Base-by-base conservation (phyloP, 2,888 invertebrate genomes). In the Aporophyla lueneburgensis region DNA sequence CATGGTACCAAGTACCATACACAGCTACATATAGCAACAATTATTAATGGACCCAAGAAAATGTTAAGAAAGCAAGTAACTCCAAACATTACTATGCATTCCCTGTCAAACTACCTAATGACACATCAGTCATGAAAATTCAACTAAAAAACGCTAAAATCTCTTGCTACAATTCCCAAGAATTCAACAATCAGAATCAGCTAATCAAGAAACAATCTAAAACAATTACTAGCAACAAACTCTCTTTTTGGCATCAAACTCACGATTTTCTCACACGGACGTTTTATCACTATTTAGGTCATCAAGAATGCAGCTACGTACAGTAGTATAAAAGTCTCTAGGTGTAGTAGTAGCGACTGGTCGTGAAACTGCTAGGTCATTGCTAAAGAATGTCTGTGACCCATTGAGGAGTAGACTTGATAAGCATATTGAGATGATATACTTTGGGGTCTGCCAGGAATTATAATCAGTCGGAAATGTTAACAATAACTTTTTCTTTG, bases 371-470 rank as follows among this genome's bases (percentile, higher is more conserved):
- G 78, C 79, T 73, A 65, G 81, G 77, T 75, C 81, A 84, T 71
- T 53, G 61, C 74, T 71, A 56, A 80, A 65, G 83, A 84, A 84
- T 84, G 81, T 75, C 59, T 76, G 65, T 79, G 84, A 76, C 80
- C 80, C 54, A 80, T 80, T 79, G 53, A 51, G 33, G n/a, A 80
- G 58, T 59, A 49, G 59, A 43, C 49, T 56, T 66, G 59, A 53
- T 74, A 80, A 66, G 51, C 56, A 71, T 63, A 62, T 58, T 58
- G 12, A 49, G 19, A 56, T 76, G 51, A 46, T 65, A 58, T 16
- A 67, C 24, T 67, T 49, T 58, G 12, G 16, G 10, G n/a, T 7
- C 10, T 71, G 51, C 21, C 51, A 21, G 6, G 65, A 72, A 70
- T 80, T 51, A n/a, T 40, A 65, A 76, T 59, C 24, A 69, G 21